Evolutionary conservation across 1,140 invertebrate genomes (phyloP), one percentile per base, ranked within the genome.

Genomic region (Doryteuthis pealeii): DNA sequence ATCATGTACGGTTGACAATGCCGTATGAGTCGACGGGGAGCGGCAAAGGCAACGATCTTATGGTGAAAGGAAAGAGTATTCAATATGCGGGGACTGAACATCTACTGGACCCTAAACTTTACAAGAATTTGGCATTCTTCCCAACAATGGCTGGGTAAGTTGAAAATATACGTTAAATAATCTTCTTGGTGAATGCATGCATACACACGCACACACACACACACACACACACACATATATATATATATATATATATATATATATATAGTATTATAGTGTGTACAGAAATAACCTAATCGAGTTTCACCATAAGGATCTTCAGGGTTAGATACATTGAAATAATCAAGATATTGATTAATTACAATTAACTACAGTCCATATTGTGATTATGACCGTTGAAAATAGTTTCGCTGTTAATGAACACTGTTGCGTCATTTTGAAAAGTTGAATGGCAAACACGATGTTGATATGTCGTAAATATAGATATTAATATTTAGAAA

Each of bases 101-200:
- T 26, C 18, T 76, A 26, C 69, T 83, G 15, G 70, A 75, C 2
- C 74, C 62, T 3, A 26, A 30, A 2, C 74, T 75, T 3, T 8
- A 70, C 6, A 32, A 15, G 0, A 78, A 83, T 67, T 73, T 83
- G 15, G 65, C 79, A n/a, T 77, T 80, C 40, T 79, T 83, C 58
- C 82, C 82, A 10, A 79, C 77, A 0, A 80, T 83, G 74, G 82
- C 82, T 30, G 82, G 82, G 82, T 83, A 75, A 78, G 80, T 69
- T 15, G 40, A 31, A 30, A 0, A 12, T 70, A 22, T 14, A 31
- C 45, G 12, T 12, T 72, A 28, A 28, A 22, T 58, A 15, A 3
- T 32, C 3, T 18, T 26, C 65, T 66, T 14, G 45, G 12, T 22
- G 22, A 49, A 14, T 14, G 18, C 18, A 58, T 5, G 18, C 18